These are phyloP conservation scores for Staurois parvus DNA, from an alignment of 2,797 vertebrate species.

Conservation along the genomic window DNA sequence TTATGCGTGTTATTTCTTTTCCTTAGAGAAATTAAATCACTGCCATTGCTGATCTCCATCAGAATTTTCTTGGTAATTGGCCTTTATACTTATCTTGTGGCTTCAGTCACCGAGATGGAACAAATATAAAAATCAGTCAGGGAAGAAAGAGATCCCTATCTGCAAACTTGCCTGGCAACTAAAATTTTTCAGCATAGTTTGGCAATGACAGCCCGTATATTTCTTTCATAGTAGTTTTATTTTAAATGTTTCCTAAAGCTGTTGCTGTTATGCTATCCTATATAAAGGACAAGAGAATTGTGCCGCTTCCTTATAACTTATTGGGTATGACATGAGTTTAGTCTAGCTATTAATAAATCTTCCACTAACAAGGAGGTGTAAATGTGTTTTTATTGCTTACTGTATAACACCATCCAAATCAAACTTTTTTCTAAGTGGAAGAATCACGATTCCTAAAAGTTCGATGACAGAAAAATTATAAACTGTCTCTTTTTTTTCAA, in stretches of 20 bases:
- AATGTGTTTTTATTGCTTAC: conserved; percentile 75
- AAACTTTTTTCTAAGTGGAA: conserved; percentile 74
- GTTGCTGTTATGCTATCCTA: background rate
- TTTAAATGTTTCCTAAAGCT: background rate
- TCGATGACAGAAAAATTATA: conserved; percentile 74
- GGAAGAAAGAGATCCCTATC: background rate
- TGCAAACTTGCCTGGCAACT: background rate
- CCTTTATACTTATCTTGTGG: background rate
- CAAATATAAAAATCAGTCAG: background rate
- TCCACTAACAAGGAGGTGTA: conserved; percentile 73
- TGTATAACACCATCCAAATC: conserved; percentile 71
- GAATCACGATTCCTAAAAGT: conserved; percentile 72
- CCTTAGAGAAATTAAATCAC: no score
- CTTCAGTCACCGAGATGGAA: background rate
- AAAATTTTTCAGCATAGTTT: no score
- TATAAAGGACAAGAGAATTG: background rate
- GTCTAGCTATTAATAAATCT: conserved; percentile 70
- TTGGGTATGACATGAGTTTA: conserved; percentile 75
- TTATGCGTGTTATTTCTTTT: no score
- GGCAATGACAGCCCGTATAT: background rate
- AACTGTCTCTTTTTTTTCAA: conserved; percentile 77
- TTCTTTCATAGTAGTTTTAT: background rate
- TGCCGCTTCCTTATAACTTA: conserved; percentile 26
- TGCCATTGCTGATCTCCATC: no score
- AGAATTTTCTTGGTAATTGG: no score